phyloP scores from a whole-genome alignment of 2,797 vertebrate species.

The Acipenser transmontanus region DNA sequence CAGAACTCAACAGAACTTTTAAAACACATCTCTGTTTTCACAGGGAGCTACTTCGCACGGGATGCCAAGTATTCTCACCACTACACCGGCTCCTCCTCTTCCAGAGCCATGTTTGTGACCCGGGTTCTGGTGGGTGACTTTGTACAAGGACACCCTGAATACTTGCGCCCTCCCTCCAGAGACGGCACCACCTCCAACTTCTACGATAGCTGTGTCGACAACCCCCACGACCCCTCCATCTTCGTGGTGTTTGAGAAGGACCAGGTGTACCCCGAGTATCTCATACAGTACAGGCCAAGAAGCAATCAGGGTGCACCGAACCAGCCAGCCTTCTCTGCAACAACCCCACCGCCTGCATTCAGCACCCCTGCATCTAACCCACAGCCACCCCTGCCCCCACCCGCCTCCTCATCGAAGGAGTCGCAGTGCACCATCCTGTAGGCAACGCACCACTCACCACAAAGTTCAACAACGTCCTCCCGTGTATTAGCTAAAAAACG shows the following conservation, averaged over 20 bases:
- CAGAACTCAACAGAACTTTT: not conserved
- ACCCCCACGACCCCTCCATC: slow-evolving; percentile 7
- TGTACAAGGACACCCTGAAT: slow-evolving; percentile 11
- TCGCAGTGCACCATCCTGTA: too few relatives aligned
- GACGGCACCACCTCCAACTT: not conserved
- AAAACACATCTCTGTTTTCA: not conserved
- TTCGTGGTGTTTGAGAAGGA: slow-evolving; percentile 21
- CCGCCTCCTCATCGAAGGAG: too few relatives aligned
- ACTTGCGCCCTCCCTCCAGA: slow-evolving; percentile 38
- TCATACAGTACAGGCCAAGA: slow-evolving; percentile 9
- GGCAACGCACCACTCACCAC: too few relatives aligned
- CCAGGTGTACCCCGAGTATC: slow-evolving; percentile 21
- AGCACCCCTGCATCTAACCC: too few relatives aligned
- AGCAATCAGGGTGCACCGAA: too few relatives aligned
- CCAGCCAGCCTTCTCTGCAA: too few relatives aligned
- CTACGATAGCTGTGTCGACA: slow-evolving; percentile 19
- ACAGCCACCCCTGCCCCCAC: too few relatives aligned
- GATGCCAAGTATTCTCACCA: slow-evolving; percentile 47
- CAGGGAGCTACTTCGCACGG: slow-evolving; percentile 59
- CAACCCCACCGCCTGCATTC: too few relatives aligned
- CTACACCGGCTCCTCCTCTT: not conserved
- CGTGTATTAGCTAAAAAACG: too few relatives aligned
- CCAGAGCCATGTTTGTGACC: slow-evolving; percentile 46
- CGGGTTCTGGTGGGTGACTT: slow-evolving; percentile 51
- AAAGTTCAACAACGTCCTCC: too few relatives aligned